These are phyloP conservation scores for Phenacoccus solenopsis DNA, from an alignment of 1,140 invertebrate species.

Conservation along the genomic window DNA sequence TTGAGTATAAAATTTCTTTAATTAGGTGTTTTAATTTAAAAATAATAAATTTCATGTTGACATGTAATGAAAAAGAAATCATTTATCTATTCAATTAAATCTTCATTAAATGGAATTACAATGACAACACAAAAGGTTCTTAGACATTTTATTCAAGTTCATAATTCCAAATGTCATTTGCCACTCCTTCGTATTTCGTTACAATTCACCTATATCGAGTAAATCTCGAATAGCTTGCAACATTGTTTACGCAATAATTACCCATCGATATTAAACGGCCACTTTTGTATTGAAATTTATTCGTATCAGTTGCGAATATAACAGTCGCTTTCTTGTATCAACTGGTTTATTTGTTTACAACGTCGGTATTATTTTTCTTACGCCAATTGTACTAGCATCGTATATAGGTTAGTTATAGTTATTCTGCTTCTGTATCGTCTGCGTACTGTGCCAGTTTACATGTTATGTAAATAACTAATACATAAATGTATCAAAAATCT, in stretches of 20 bases:
- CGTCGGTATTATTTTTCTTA: neutral
- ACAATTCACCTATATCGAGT: neutral
- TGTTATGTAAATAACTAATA: neutral
- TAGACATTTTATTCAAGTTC: no score
- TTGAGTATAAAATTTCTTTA: no score
- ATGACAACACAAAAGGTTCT: no score
- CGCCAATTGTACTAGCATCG: neutral
- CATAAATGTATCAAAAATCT: neutral
- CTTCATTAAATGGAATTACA: no score
- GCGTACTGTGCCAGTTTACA: neutral
- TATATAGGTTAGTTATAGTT: neutral
- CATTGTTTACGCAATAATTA: neutral
- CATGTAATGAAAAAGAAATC: no score
- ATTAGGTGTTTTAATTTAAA: no score
- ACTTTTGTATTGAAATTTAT: neutral
- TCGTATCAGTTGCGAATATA: neutral
- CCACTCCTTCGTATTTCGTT: neutral
- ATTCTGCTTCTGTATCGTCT: neutral
- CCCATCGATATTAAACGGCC: neutral
- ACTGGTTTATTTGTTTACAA: conserved; percentile 2
- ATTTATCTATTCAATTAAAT: no score
- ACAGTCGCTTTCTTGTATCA: neutral
- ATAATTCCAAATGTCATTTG: no score
- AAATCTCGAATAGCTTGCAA: neutral
- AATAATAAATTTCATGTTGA: no score